Percentiles rank a stretch among this genome's conserved stretches.
Evolutionary conservation across 2,888 invertebrate species (phyloP).

Genomic region (Corbicula japonica): DNA sequence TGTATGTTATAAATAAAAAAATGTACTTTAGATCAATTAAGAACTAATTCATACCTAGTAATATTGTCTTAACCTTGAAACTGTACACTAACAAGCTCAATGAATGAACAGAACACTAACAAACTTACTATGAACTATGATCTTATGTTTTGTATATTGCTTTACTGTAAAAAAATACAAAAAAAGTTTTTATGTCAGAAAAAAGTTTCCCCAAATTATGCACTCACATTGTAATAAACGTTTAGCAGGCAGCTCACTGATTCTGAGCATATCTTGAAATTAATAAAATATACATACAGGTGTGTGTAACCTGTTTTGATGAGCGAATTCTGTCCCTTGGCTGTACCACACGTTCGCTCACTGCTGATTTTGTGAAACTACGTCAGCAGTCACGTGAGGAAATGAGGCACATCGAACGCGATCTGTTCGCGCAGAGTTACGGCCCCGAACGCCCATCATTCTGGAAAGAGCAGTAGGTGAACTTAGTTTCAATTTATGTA

Average conservation of each 20-base stretch:
- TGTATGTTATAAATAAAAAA: no score
- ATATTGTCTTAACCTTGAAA: no score
- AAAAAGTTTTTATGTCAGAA: neutral
- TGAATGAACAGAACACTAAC: no score
- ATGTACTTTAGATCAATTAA: no score
- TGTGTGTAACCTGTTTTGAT: slow-evolving; percentile 34
- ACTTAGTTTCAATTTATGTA: neutral
- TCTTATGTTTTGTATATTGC: no score
- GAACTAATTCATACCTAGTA: no score
- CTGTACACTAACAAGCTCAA: no score
- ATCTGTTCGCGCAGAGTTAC: slow-evolving; percentile 18
- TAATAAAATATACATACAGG: slow-evolving; percentile 20
- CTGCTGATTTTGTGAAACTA: no score
- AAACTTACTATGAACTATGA: no score
- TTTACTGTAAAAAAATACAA: no score
- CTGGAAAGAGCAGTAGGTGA: slow-evolving; percentile 60
- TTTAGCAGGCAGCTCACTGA: no score
- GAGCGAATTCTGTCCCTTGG: slow-evolving; percentile 4
- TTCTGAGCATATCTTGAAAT: neutral
- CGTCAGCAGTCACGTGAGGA: slow-evolving; percentile 36
- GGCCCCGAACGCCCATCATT: slow-evolving; percentile 34
- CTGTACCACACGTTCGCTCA: slow-evolving; percentile 37
- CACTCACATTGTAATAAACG: neutral
- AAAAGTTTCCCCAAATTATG: neutral
- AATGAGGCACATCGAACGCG: slow-evolving; percentile 33